Conservation (phyloP, 1,140 invertebrate genomes). For the Papilio polytes region DNA sequence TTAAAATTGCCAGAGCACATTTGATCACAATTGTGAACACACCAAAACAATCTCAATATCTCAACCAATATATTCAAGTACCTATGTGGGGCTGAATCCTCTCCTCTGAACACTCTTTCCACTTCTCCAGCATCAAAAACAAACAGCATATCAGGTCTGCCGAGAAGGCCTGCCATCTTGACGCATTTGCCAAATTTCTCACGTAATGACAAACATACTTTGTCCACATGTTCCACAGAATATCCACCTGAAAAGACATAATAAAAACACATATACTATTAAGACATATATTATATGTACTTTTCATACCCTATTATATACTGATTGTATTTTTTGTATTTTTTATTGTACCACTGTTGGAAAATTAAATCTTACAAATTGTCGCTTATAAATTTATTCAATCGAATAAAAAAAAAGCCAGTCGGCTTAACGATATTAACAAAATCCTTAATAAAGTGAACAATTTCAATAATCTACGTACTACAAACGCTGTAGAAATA, state of each 20-base stretch:
- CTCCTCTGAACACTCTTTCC: slow-evolving; percentile 89
- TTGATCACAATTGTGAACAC: too few relatives aligned
- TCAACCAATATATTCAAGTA: slow-evolving; percentile 48
- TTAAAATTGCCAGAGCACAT: neutral
- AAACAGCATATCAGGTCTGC: slow-evolving; percentile 91
- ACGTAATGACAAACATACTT: slow-evolving; percentile 87
- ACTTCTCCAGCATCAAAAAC: slow-evolving; percentile 91
- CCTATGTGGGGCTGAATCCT: slow-evolving; percentile 89
- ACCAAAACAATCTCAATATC: too few relatives aligned
- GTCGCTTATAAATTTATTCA: too few relatives aligned
- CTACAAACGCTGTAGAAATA: neutral
- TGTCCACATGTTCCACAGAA: slow-evolving; percentile 89
- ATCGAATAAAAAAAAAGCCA: too few relatives aligned
- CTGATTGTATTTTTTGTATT: too few relatives aligned
- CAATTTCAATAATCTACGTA: too few relatives aligned
- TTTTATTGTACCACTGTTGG: too few relatives aligned
- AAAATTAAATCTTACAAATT: too few relatives aligned
- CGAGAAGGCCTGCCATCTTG: slow-evolving; percentile 89
- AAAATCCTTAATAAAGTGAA: too few relatives aligned
- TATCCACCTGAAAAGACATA: slow-evolving; percentile 86
- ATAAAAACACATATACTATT: neutral
- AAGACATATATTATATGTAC: too few relatives aligned
- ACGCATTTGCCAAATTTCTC: slow-evolving; percentile 89
- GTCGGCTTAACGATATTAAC: too few relatives aligned
- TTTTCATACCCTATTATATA: too few relatives aligned